Evolutionary conservation across 1,140 invertebrate genomes (phyloP).

Genomic region (Sarcophaga bullata): DNA sequence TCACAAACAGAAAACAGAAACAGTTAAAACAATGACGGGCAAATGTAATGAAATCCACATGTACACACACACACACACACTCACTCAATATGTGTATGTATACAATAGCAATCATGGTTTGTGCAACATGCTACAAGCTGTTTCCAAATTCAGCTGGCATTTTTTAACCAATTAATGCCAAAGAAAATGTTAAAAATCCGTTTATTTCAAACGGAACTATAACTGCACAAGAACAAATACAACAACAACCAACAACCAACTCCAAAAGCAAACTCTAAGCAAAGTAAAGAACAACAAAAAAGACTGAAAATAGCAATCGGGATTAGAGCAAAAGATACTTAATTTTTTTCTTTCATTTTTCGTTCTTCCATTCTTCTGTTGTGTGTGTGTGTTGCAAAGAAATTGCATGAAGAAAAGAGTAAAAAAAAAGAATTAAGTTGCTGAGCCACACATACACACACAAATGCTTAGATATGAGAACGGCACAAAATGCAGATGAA

Average conservation of each 20-base stretch:
- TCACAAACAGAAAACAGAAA: not conserved
- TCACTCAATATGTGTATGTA: too few species aligned
- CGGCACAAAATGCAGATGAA: constrained; percentile 35
- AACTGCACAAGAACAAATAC: constrained; percentile 26
- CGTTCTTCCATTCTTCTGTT: too few species aligned
- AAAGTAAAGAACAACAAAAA: not conserved
- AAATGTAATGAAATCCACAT: constrained; percentile 28
- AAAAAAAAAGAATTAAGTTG: not conserved
- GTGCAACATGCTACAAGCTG: constrained; percentile 32
- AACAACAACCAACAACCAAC: not conserved
- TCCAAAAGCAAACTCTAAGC: not conserved
- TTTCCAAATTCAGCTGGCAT: constrained; percentile 40
- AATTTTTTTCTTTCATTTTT: not conserved
- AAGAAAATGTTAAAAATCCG: constrained; percentile 38
- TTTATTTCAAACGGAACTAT: constrained; percentile 39
- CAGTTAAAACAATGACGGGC: constrained; percentile 27
- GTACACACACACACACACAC: not conserved
- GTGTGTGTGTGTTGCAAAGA: not conserved
- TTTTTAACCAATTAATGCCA: constrained; percentile 38
- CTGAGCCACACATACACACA: not conserved
- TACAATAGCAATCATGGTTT: not conserved
- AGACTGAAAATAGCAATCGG: constrained; percentile 34
- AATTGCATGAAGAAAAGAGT: not conserved
- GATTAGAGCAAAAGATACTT: constrained; percentile 33
- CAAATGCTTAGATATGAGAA: constrained; percentile 28